These are phyloP conservation scores for Opisthocomus hoazin DNA, from an alignment of 2,113 vertebrate genomes.

Conservation along the genomic window DNA sequence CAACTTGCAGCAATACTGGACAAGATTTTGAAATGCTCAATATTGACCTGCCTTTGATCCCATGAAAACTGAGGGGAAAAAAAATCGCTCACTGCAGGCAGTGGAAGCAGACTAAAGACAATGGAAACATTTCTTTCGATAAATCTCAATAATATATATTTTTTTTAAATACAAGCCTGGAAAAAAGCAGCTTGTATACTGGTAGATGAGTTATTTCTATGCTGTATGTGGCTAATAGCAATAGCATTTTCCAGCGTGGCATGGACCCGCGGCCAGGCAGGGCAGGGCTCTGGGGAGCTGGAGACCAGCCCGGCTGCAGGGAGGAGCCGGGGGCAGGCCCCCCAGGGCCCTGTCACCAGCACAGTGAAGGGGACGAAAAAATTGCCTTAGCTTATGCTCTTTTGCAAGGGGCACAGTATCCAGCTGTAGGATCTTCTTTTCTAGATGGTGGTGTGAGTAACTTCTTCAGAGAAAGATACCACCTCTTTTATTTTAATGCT, in stretches of 20 bases:
- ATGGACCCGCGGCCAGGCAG: neutral
- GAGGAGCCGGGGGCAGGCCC: neutral
- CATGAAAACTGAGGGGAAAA: neutral
- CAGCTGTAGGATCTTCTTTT: neutral
- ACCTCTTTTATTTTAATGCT: neutral
- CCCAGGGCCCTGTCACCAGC: neutral
- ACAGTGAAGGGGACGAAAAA: neutral
- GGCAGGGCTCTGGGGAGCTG: neutral
- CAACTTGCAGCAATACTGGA: neutral
- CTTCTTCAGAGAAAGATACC: neutral
- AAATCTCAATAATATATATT: neutral
- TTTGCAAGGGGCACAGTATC: neutral
- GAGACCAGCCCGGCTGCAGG: neutral
- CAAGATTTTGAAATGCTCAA: neutral
- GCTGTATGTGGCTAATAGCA: neutral
- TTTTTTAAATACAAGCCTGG: neutral
- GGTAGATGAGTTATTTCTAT: neutral
- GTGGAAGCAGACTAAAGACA: neutral
- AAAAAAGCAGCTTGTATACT: neutral
- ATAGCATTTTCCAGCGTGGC: neutral
- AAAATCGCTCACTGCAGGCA: neutral
- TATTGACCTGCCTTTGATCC: neutral
- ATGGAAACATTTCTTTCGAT: neutral
- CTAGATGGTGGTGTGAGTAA: fast-evolving
- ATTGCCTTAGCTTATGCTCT: neutral